Base-by-base conservation (phyloP, 2,888 invertebrate species). In the Hesperia comma region DNA sequence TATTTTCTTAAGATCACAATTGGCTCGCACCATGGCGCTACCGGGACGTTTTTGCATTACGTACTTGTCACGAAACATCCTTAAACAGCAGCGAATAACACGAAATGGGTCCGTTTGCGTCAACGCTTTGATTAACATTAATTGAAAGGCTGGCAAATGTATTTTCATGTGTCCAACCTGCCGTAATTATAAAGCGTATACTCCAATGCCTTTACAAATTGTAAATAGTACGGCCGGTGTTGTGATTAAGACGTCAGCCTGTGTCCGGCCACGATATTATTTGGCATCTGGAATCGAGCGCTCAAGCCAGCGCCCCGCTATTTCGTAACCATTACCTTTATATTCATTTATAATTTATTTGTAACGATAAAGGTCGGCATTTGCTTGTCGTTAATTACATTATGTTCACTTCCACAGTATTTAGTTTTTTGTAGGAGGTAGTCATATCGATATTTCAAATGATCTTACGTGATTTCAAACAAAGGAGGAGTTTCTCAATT, bases 81-180 rank as follows among this genome's bases (percentile, higher is more conserved):
- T 46, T 17, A 46, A 46, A 46, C 5, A 17, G 46, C 46, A 17
- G n/a, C 15, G 8, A 46, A 17, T 46, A 46, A 46, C 46, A 8
- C 15, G 15, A 46, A 46, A 46, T 8, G 6, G 15, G 17, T 7
- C 17, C 46, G 46, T 17, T 46, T 6, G 46, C 17, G 46, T 46
- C 46, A 46, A 46, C 46, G 46, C 46, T 46, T 46, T 46, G 46
- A 46, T 46, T 17, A 6, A 17, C 15, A 46, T 46, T 46, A 46
- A 46, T 46, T 46, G 46, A 46, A 46, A 17, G 15, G 17, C 46
- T 46, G 46, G 46, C 46, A 46, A 46, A 46, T 17, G 46, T 46
- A 46, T 46, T 17, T 46, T 46, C 46, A 8, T 46, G 15, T 46
- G 46, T 46, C 46, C 17, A 17, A 46, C 15, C 46, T 17, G 46